A percentile compares a stretch with the other conserved stretches of the same genome.
Evolutionary conservation across 2,888 invertebrate species (phyloP).

Genomic region (Arctia plantaginis): DNA sequence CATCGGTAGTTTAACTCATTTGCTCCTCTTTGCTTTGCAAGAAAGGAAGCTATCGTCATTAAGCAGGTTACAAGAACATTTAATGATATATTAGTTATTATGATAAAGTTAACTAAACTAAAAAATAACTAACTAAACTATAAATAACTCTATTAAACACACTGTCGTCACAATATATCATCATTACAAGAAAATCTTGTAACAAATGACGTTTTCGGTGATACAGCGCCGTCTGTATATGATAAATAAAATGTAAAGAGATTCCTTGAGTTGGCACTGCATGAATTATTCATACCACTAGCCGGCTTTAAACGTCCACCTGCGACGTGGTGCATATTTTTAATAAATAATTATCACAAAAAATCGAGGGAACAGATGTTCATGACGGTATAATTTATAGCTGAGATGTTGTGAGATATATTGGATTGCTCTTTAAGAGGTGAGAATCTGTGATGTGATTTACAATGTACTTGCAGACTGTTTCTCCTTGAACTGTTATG

Average conservation of each 20-base stretch:
- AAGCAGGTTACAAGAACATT: too few relatives aligned
- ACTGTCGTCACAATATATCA: too few relatives aligned
- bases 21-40: too few relatives aligned
- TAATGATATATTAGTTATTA: too few relatives aligned
- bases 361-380: constrained; percentile 23
- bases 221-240: constrained; percentile 17
- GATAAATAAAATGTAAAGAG: constrained; percentile 39
- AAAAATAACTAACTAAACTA: too few relatives aligned
- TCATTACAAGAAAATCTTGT: background rate
- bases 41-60: too few relatives aligned
- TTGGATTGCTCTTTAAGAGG: background rate
- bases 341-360: constrained; percentile 50
- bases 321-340: constrained; percentile 39
- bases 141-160: too few relatives aligned
- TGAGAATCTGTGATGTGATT: background rate
- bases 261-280: constrained; percentile 38
- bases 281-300: constrained; percentile 52
- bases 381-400: constrained; percentile 29
- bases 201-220: constrained; percentile 21
- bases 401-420: background rate
- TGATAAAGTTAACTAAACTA: too few relatives aligned
- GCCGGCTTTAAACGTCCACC: constrained; percentile 45
- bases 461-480: background rate
- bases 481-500: background rate
- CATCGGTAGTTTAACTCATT: too few relatives aligned